Evolutionary conservation across 2,888 invertebrate genomes (phyloP).

Genomic region (Tachina grossa): DNA sequence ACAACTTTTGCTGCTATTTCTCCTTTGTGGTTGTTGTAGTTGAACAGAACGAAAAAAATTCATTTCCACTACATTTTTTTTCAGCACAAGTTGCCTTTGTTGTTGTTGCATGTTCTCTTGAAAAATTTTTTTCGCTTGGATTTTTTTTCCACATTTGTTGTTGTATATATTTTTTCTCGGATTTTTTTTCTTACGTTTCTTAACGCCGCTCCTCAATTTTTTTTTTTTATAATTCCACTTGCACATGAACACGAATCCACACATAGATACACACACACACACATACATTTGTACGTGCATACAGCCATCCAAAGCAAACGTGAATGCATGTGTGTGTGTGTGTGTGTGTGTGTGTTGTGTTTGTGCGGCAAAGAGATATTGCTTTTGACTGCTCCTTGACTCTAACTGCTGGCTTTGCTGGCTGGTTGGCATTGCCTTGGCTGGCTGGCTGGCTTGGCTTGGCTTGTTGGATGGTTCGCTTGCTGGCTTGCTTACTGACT

Average conservation of each 20-base stretch:
- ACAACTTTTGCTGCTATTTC: constrained; percentile 53
- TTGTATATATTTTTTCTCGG: constrained; percentile 62
- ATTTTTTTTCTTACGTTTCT: constrained; percentile 67
- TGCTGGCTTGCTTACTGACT: constrained; percentile 66
- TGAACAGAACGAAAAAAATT: constrained; percentile 68
- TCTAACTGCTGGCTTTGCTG: constrained; percentile 63
- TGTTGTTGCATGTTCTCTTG: constrained; percentile 72
- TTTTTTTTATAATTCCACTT: constrained; percentile 62
- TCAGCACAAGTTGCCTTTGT: constrained; percentile 58
- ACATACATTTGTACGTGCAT: constrained; percentile 23
- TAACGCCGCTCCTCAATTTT: constrained; percentile 70
- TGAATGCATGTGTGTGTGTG: constrained; percentile 41
- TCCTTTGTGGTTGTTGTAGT: constrained; percentile 75
- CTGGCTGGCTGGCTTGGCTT: constrained; percentile 65
- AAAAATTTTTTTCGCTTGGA: constrained; percentile 69
- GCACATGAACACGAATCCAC: constrained; percentile 56
- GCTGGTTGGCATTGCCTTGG: constrained; percentile 63
- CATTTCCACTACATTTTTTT: constrained; percentile 52
- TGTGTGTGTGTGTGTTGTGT: constrained; percentile 43
- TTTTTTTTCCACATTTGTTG: constrained; percentile 67
- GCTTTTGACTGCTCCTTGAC: constrained; percentile 70
- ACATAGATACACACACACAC: constrained; percentile 51
- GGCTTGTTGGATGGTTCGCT: constrained; percentile 69
- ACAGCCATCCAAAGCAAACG: constrained; percentile 32
- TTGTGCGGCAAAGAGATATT: constrained; percentile 61